Evolutionary conservation across 2,113 vertebrate genomes (phyloP).

Genomic region (Odocoileus hemionus): DNA sequence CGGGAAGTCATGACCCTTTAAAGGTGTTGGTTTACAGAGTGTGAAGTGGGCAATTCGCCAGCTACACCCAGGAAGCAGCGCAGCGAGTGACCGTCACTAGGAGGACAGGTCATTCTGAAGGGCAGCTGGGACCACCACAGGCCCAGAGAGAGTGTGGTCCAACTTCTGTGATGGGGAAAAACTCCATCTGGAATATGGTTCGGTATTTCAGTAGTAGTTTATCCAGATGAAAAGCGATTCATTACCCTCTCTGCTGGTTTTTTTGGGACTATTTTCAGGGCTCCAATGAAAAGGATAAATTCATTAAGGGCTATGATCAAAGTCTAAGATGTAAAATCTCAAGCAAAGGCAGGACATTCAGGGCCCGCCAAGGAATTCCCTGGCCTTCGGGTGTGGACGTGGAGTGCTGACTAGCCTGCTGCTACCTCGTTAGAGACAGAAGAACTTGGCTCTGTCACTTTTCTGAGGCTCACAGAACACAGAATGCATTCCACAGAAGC

Average conservation of each 20-base stretch:
- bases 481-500: not conserved
- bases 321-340: not conserved
- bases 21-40: conserved; percentile 69
- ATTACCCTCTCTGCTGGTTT: not conserved
- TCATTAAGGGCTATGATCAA: not conserved
- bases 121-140: not conserved
- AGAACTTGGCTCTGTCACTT: not conserved
- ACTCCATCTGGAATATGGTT: not conserved
- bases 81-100: not conserved
- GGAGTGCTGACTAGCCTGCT: not conserved
- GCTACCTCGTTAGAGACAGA: not conserved
- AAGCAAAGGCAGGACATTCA: not conserved
- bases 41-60: conserved; percentile 59
- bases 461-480: not conserved
- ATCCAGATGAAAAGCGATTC: not conserved
- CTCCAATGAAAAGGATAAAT: not conserved
- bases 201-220: not conserved
- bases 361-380: not conserved
- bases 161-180: not conserved
- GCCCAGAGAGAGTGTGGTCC: not conserved
- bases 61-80: conserved; percentile 41
- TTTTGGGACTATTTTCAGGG: not conserved
- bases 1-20: conserved; percentile 48
- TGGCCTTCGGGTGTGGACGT: rapidly evolving
- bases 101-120: not conserved